A percentile compares a stretch with the other conserved stretches of the same genome.
These are phyloP conservation scores for Bradypodion ventrale DNA, from an alignment of 2,797 vertebrate genomes.

Conservation along the genomic window DNA sequence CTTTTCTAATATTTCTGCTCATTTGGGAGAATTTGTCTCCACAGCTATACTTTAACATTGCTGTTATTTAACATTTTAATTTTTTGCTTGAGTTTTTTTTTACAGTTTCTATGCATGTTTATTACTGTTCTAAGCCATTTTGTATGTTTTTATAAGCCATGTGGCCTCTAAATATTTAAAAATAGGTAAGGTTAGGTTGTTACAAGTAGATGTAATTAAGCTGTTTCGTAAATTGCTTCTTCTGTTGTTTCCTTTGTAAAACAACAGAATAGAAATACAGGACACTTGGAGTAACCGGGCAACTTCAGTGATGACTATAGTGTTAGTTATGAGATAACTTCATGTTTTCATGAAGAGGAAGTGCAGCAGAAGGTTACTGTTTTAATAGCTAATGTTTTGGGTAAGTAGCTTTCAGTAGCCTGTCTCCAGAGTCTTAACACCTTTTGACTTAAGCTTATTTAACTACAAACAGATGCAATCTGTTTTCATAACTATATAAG, in stretches of 20 bases:
- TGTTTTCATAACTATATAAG: slow-evolving; percentile 5
- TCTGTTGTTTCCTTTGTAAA: neutral
- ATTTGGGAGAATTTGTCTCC: neutral
- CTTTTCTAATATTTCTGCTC: neutral
- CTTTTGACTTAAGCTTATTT: neutral
- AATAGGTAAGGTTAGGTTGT: too few species aligned
- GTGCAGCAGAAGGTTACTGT: neutral
- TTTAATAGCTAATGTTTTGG: neutral
- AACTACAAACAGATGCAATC: neutral
- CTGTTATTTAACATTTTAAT: neutral
- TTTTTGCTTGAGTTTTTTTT: neutral
- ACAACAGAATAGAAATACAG: neutral
- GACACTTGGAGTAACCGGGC: neutral
- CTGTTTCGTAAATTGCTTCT: neutral
- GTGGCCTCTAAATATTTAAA: neutral
- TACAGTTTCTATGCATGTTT: neutral
- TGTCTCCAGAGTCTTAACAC: neutral
- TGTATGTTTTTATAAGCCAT: neutral
- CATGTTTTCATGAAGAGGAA: neutral
- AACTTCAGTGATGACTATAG: neutral
- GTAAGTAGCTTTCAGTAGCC: neutral
- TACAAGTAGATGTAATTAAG: too few species aligned
- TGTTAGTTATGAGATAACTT: neutral
- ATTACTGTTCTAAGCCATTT: neutral
- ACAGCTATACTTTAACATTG: neutral